Conservation (phyloP, 2,113 vertebrate genomes). For the Cyprichromis sp. region DNA sequence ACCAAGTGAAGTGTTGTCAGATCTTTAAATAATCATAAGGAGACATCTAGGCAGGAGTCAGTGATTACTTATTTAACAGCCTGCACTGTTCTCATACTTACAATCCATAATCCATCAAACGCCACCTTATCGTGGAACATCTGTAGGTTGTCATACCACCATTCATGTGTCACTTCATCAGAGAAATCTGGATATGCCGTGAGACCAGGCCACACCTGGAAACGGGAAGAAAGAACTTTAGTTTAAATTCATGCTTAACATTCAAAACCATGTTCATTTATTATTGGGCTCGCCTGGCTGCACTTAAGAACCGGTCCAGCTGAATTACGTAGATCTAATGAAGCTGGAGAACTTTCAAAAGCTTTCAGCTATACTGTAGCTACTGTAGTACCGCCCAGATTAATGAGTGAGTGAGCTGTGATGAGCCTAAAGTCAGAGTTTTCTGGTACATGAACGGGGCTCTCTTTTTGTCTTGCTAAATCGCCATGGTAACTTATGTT, state of each 20-base stretch:
- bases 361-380: background rate
- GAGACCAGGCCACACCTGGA: constrained; percentile 84
- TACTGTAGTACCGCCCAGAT: background rate
- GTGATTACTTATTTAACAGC: background rate
- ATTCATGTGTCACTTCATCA: constrained; percentile 71
- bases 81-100: constrained; percentile 11
- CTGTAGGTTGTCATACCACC: constrained; percentile 84
- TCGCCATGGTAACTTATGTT: background rate
- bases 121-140: constrained; percentile 71
- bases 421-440: background rate
- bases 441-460: background rate
- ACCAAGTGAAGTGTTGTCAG: background rate
- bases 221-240: background rate
- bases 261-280: background rate
- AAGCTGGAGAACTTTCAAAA: background rate
- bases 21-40: background rate
- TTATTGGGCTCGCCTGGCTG: background rate
- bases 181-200: constrained; percentile 85
- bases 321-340: background rate
- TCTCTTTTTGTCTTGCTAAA: background rate
- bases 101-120: constrained; percentile 81
- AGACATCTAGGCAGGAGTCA: background rate
- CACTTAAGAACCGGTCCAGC: background rate
- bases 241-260: background rate
- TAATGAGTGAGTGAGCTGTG: background rate